A percentile compares a stretch with the other conserved stretches of the same genome.
Conservation (phyloP, 2,888 invertebrate species). For the Heliconius ethilla region DNA sequence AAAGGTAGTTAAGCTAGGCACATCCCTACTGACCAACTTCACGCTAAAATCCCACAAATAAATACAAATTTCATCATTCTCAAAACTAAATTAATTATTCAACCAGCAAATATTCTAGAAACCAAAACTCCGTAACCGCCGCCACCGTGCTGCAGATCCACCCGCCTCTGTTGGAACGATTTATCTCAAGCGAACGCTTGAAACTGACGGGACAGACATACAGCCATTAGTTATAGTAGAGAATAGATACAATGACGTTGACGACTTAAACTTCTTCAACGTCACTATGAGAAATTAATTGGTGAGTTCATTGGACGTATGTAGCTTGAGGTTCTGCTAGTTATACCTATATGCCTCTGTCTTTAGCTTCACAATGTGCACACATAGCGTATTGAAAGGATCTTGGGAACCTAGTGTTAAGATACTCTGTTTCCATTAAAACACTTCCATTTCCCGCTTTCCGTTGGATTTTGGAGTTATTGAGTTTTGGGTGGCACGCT, state of each 20-base stretch:
- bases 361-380: too few relatives aligned
- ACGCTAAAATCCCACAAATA: not conserved
- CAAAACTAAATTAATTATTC: slow-evolving; percentile 15
- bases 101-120: slow-evolving; percentile 4
- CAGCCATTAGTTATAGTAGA: slow-evolving; percentile 46
- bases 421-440: too few relatives aligned
- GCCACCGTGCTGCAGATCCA: not conserved
- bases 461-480: too few relatives aligned
- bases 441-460: too few relatives aligned
- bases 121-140: not conserved
- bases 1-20: not conserved
- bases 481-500: too few relatives aligned
- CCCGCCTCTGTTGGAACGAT: slow-evolving; percentile 43
- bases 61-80: not conserved
- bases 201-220: slow-evolving; percentile 48
- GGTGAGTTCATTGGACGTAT: slow-evolving; percentile 41
- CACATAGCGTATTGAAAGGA: too few relatives aligned
- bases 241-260: slow-evolving; percentile 45
- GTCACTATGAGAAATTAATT: slow-evolving; percentile 46
- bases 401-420: too few relatives aligned
- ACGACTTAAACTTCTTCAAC: slow-evolving; percentile 46
- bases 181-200: slow-evolving; percentile 50
- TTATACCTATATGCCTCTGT: too few relatives aligned
- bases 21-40: not conserved
- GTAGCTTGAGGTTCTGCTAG: not conserved